Percentiles rank a stretch among this genome's conserved stretches.
Evolutionary conservation across 2,888 invertebrate species (phyloP).

Genomic region (Muscina levida): DNA sequence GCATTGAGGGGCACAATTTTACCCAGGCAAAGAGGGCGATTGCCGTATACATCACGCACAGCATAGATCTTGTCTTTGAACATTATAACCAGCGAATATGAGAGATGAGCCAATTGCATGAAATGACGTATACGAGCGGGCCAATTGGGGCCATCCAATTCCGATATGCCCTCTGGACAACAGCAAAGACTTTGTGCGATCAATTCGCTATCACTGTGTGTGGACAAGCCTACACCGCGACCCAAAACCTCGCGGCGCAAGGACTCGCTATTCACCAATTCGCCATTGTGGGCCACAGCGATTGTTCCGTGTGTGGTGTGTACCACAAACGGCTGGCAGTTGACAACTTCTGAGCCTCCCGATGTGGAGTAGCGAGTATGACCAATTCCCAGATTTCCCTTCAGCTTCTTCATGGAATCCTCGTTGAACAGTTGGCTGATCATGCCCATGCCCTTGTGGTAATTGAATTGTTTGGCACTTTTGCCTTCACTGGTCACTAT

Average conservation of each 20-base stretch:
- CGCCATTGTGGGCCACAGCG: constrained; percentile 98
- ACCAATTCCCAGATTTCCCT: constrained; percentile 96
- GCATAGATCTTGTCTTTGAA: constrained; percentile 96
- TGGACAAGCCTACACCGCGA: constrained; percentile 96
- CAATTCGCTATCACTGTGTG: constrained; percentile 97
- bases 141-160: constrained; percentile 92
- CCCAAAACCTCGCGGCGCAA: constrained; percentile 93
- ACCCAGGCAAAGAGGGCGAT: constrained; percentile 96
- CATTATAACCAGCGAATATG: constrained; percentile 97
- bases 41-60: constrained; percentile 97
- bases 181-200: constrained; percentile 97
- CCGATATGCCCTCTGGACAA: constrained; percentile 90
- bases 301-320: constrained; percentile 97
- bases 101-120: constrained; percentile 94
- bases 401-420: constrained; percentile 91
- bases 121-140: constrained; percentile 94
- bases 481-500: constrained; percentile 96
- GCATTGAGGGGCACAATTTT: constrained; percentile 88
- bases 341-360: constrained; percentile 95
- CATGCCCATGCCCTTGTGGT: constrained; percentile 97
- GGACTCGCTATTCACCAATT: constrained; percentile 95
- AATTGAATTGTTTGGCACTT: constrained; percentile 88
- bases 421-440: constrained; percentile 96
- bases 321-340: constrained; percentile 99
- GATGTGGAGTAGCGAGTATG: constrained; percentile 99